A percentile compares a stretch with the other conserved stretches of the same genome.
phyloP scores from a whole-genome alignment of 2,888 invertebrate genomes.

The Anagyrus pseudococci region DNA sequence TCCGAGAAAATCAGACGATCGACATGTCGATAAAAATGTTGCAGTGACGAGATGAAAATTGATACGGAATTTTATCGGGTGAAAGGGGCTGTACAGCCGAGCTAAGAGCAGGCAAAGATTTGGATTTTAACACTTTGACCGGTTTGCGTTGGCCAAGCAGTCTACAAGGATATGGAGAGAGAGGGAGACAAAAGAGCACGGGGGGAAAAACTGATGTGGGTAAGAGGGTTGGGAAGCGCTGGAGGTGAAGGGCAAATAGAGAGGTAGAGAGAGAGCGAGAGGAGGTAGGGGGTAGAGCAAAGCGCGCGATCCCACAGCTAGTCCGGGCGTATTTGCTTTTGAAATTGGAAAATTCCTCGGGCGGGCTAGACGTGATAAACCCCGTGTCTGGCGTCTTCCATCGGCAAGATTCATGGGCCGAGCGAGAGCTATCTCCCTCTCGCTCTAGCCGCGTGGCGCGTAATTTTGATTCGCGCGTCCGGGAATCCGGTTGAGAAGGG shows the following conservation, averaged over 20 bases:
- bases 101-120: too few relatives aligned
- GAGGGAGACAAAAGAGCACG: not conserved
- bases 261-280: not conserved
- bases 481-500: not conserved
- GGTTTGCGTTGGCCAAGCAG: too few relatives aligned
- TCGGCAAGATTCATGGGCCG: conserved; percentile 17
- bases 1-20: too few relatives aligned
- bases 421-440: too few relatives aligned
- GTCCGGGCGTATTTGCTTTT: conserved; percentile 46
- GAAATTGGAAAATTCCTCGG: conserved; percentile 50
- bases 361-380: conserved; percentile 29
- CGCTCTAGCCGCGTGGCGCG: too few relatives aligned
- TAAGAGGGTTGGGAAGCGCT: not conserved
- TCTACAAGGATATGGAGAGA: not conserved
- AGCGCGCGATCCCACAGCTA: conserved; percentile 19
- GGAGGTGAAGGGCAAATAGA: not conserved
- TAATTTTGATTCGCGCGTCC: conserved; percentile 32
- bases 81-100: too few relatives aligned
- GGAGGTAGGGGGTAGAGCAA: conserved; percentile 6
- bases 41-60: too few relatives aligned
- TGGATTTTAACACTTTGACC: too few relatives aligned
- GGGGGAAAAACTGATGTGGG: conserved; percentile 5
- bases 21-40: too few relatives aligned
- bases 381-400: conserved; percentile 4
- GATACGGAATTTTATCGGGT: too few relatives aligned